A percentile compares a stretch with the other conserved stretches of the same genome.
Conservation (phyloP, 1,140 invertebrate species). For the Copidosoma floridanum region DNA sequence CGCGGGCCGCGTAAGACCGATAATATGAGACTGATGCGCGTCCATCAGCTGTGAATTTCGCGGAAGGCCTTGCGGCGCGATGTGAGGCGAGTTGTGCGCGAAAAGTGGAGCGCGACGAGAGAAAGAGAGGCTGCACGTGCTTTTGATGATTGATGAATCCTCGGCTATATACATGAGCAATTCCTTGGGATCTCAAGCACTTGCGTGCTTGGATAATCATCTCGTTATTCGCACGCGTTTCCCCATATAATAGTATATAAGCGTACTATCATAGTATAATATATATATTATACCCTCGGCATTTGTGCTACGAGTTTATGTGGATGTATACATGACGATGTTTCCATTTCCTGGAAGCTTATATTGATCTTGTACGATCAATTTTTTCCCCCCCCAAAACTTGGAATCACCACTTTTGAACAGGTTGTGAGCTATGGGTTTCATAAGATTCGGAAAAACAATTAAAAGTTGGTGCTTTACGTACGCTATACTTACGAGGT, state of each 20-base stretch:
- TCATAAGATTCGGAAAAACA: too few relatives aligned
- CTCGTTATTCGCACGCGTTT: slow-evolving; percentile 38
- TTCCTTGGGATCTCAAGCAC: slow-evolving; percentile 34
- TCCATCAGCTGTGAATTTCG: too few relatives aligned
- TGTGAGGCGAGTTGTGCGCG: slow-evolving; percentile 36
- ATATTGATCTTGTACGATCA: background rate
- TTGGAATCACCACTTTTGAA: too few relatives aligned
- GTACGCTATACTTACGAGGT: too few relatives aligned
- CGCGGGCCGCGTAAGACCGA: slow-evolving; percentile 36
- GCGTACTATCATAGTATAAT: too few relatives aligned
- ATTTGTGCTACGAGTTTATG: too few relatives aligned
- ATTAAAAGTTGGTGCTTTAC: too few relatives aligned
- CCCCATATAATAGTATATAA: too few relatives aligned
- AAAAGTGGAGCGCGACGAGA: slow-evolving; percentile 21
- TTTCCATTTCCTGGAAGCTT: slow-evolving; percentile 14
- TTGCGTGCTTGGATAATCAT: slow-evolving; percentile 49
- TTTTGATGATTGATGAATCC: slow-evolving; percentile 57
- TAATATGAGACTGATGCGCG: slow-evolving; percentile 28
- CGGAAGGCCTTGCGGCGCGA: slow-evolving; percentile 45
- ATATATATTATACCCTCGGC: too few relatives aligned
- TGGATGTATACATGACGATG: too few relatives aligned
- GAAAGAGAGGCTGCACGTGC: too few relatives aligned
- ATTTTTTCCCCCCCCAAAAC: background rate
- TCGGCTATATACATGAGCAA: slow-evolving; percentile 42
- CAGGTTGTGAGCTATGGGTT: too few relatives aligned